These are phyloP conservation scores for Poeciliopsis prolifica DNA, from an alignment of 2,113 vertebrate genomes.

Conservation along the genomic window DNA sequence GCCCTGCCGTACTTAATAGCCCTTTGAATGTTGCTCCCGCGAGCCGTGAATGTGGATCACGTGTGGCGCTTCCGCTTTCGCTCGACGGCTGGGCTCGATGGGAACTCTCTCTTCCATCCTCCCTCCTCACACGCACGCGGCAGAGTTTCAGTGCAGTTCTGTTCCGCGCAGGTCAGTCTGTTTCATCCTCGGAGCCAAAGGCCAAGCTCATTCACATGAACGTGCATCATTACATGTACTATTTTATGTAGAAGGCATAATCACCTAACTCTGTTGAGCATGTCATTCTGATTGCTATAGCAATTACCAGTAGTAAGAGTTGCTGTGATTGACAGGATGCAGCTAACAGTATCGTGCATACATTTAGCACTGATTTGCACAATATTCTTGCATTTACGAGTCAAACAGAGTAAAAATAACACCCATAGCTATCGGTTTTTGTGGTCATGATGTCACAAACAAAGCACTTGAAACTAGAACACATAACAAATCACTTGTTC, in stretches of 20 bases:
- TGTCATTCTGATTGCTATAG: slow-evolving; percentile 36
- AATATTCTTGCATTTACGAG: not conserved
- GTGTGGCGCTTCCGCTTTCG: slow-evolving; percentile 4
- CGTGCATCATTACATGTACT: slow-evolving; percentile 12
- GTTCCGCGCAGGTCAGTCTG: slow-evolving; percentile 10
- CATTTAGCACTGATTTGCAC: not conserved
- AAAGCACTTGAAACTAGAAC: not conserved
- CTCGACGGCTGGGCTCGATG: not conserved
- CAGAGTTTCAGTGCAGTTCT: not conserved
- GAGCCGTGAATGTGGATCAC: slow-evolving; percentile 8
- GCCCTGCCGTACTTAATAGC: slow-evolving; percentile 32
- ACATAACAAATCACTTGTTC: not conserved
- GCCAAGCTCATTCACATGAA: slow-evolving; percentile 6
- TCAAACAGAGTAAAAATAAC: not conserved
- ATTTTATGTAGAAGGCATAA: slow-evolving; percentile 22
- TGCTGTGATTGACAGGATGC: slow-evolving; percentile 17
- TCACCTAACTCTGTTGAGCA: slow-evolving; percentile 31
- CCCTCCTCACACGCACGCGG: not conserved
- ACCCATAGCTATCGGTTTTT: not conserved
- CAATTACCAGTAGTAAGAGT: slow-evolving; percentile 23
- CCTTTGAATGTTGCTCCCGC: slow-evolving; percentile 20
- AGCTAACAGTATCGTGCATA: slow-evolving; percentile 5
- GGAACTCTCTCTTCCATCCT: not conserved
- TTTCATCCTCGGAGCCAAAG: slow-evolving; percentile 10
- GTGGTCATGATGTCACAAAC: not conserved